Percentiles rank a stretch among this genome's conserved stretches.
Conservation (phyloP, 2,113 vertebrate genomes). For the Pagrus major region DNA sequence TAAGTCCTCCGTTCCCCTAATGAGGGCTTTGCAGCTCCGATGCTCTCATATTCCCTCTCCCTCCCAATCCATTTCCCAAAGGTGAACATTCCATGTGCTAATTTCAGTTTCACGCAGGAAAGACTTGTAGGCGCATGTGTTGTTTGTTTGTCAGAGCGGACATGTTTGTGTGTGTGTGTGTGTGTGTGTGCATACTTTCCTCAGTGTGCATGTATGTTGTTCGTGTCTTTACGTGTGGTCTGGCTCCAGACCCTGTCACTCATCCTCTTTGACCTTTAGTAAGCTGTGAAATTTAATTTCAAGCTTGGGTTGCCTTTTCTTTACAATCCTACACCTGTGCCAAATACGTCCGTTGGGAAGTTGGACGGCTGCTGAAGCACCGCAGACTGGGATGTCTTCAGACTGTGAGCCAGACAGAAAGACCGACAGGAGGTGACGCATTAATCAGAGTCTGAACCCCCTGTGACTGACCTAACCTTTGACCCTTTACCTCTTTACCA, state of each 20-base stretch:
- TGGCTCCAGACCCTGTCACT: constrained; percentile 41
- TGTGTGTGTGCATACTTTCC: constrained; percentile 32
- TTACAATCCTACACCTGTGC: constrained; percentile 55
- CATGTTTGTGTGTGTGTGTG: constrained; percentile 29
- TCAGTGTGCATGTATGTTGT: constrained; percentile 9
- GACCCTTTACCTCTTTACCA: constrained; percentile 74
- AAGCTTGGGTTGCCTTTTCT: constrained; percentile 51
- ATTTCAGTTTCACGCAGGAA: constrained; percentile 60
- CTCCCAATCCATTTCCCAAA: constrained; percentile 52
- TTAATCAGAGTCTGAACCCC: constrained; percentile 50
- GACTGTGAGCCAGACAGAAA: constrained; percentile 3
- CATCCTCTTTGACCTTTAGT: constrained; percentile 64
- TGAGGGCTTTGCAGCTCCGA: constrained; percentile 61
- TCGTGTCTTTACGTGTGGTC: constrained; percentile 59
- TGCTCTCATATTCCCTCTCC: constrained; percentile 54
- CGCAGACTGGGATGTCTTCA: neutral
- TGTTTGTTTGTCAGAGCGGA: constrained; percentile 70
- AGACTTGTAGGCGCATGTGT: constrained; percentile 70
- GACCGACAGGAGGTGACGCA: constrained; percentile 39
- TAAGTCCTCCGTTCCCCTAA: constrained; percentile 60
- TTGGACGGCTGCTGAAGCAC: constrained; percentile 3
- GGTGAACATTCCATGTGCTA: constrained; percentile 72
- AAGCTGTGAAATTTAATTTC: constrained; percentile 72
- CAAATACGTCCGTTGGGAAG: constrained; percentile 41
- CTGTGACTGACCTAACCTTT: constrained; percentile 60